These are phyloP conservation scores for Pogoniulus pusillus DNA, from an alignment of 2,797 vertebrate genomes.

Conservation along the genomic window DNA sequence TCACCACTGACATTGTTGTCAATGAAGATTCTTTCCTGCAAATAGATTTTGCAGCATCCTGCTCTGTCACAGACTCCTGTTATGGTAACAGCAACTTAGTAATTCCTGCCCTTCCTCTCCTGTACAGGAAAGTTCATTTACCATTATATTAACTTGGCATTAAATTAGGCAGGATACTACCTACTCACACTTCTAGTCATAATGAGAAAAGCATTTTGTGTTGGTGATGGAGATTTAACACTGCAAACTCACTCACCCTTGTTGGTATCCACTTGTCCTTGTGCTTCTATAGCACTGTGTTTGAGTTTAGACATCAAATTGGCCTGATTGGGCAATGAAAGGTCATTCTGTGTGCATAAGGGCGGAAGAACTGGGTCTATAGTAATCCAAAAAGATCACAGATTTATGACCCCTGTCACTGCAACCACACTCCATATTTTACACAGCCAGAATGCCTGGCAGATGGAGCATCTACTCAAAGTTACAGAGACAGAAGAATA, in stretches of 20 bases:
- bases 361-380: not conserved
- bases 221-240: not conserved
- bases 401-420: conserved; percentile 1
- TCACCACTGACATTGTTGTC: conserved; percentile 94
- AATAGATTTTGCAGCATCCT: conserved; percentile 97
- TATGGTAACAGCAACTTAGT: conserved; percentile 83
- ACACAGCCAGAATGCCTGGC: conserved; percentile 8
- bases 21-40: conserved; percentile 95
- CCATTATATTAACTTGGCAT: not conserved
- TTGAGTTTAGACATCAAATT: not conserved
- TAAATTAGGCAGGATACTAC: not conserved
- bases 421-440: not conserved
- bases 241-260: conserved; percentile 8
- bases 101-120: not conserved
- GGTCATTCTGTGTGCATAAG: not conserved
- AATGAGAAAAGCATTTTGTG: not conserved
- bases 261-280: conserved; percentile 8
- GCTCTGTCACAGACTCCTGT: conserved; percentile 96
- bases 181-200: not conserved
- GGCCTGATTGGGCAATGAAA: conserved; percentile 13
- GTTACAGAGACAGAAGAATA: no score
- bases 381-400: not conserved
- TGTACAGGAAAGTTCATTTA: not conserved
- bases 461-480: conserved; percentile 26
- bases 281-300: not conserved